Evolutionary conservation across 2,888 invertebrate genomes (phyloP).

Genomic region (Philhelius pedissequus): DNA sequence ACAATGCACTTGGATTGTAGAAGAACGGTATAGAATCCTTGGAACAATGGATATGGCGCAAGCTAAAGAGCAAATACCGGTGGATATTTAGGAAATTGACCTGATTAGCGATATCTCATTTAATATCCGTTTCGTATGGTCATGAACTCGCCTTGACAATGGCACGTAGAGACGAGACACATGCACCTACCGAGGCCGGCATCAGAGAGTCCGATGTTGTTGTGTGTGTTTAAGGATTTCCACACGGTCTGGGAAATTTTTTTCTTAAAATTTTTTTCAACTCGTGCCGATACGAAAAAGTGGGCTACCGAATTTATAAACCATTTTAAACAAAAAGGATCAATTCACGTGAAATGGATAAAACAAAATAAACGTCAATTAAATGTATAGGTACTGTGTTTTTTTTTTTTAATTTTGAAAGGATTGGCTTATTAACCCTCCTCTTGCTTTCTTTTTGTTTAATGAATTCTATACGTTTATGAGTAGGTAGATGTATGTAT

Average conservation of each 20-base stretch:
- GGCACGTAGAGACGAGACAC: background rate
- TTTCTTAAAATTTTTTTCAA: background rate
- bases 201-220: background rate
- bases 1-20: conserved; percentile 2
- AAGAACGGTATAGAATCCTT: background rate
- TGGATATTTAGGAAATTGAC: conserved; percentile 63
- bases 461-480: no score
- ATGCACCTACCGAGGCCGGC: background rate
- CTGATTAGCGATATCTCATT: conserved; percentile 60
- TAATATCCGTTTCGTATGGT: conserved; percentile 54
- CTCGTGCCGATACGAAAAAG: background rate
- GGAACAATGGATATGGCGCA: conserved; percentile 22
- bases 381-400: conserved; percentile 26
- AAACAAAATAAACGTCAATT: conserved; percentile 59
- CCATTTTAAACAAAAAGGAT: background rate
- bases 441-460: background rate
- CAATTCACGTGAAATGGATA: conserved; percentile 8
- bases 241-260: background rate
- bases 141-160: conserved; percentile 20
- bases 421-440: conserved; percentile 51
- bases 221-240: background rate
- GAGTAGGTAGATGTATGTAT: background rate
- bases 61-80: conserved; percentile 53
- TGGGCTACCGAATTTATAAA: background rate
- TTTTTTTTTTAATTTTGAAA: background rate